Percentiles rank a stretch among this genome's conserved stretches.
These are phyloP conservation scores for Heteractis magnifica DNA, from an alignment of 92 coral and sea anemone species.

Conservation along the genomic window DNA sequence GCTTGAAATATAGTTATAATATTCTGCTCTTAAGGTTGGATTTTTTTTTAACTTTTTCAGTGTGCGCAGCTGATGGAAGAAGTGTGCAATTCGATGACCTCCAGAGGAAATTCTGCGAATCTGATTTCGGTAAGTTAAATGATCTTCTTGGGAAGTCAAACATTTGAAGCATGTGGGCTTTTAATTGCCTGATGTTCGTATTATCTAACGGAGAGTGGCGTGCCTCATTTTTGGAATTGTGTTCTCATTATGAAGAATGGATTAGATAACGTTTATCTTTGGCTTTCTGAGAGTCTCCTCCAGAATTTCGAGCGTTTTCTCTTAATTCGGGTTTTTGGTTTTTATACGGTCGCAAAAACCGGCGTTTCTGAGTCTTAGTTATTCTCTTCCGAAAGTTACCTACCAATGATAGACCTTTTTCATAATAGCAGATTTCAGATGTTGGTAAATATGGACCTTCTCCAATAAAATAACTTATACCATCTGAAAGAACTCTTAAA, in stretches of 20 bases:
- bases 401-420: too few species aligned
- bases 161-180: neutral
- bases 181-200: neutral
- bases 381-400: neutral
- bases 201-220: neutral
- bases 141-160: neutral
- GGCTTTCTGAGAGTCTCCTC: neutral
- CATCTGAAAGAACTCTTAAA: too few species aligned
- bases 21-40: neutral
- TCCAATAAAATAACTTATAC: too few species aligned
- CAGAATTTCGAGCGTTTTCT: neutral
- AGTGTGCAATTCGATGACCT: neutral
- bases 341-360: too few species aligned
- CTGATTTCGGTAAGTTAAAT: neutral
- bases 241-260: neutral
- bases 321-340: too few species aligned
- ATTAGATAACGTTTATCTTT: neutral
- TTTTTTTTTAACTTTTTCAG: neutral
- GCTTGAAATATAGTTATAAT: neutral
- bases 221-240: conserved; percentile 3
- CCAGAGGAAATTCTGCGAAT: neutral
- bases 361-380: too few species aligned
- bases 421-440: too few species aligned
- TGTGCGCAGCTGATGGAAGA: neutral
- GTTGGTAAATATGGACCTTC: neutral